Conservation (phyloP, 2,888 invertebrate genomes). For the Cryptosula pallasiana region DNA sequence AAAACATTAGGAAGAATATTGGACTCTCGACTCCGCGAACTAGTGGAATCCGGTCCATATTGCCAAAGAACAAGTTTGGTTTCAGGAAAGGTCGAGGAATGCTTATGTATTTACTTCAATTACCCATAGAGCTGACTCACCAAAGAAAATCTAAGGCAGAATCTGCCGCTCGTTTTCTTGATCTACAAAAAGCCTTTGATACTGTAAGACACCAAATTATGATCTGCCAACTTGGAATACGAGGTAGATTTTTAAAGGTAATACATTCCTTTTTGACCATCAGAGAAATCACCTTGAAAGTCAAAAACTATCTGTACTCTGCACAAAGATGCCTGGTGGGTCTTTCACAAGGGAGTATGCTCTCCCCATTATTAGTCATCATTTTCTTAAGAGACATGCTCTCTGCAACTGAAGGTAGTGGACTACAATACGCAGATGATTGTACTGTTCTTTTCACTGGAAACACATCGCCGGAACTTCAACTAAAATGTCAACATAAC, state of each 20-base stretch:
- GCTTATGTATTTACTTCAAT: background rate
- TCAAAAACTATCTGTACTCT: background rate
- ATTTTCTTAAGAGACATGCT: slow-evolving; percentile 8
- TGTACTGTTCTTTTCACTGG: background rate
- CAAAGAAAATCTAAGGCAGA: background rate
- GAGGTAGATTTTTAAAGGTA: background rate
- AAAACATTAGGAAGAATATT: background rate
- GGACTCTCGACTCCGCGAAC: background rate
- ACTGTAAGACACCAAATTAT: background rate
- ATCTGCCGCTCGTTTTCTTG: background rate
- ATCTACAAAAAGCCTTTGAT: slow-evolving; percentile 7
- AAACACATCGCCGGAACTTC: background rate
- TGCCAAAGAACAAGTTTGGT: background rate
- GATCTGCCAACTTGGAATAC: background rate
- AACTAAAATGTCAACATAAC: background rate
- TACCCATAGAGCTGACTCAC: background rate
- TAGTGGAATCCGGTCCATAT: background rate
- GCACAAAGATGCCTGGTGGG: background rate
- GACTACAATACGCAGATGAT: slow-evolving; percentile 1
- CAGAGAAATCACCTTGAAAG: background rate
- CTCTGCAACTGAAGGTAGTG: background rate
- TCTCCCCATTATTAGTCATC: background rate
- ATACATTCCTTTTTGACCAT: background rate
- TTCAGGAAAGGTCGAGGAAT: background rate
- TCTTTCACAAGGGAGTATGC: background rate